These are phyloP conservation scores for Drosophila suzukii DNA, from an alignment of 1,140 invertebrate genomes.

Conservation along the genomic window DNA sequence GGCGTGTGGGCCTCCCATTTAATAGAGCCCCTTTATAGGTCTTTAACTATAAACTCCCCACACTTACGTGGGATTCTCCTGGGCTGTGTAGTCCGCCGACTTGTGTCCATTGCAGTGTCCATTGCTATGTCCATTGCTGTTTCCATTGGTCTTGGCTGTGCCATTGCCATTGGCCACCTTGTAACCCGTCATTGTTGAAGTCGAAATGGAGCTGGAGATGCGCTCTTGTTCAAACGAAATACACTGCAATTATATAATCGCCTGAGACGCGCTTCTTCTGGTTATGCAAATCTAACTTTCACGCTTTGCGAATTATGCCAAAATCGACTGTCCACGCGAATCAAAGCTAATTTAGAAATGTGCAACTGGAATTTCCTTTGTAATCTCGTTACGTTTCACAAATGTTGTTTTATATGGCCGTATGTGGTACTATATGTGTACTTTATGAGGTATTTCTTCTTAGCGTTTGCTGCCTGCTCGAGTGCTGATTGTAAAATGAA, in stretches of 20 bases:
- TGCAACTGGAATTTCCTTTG: conserved; percentile 35
- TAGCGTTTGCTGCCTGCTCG: conserved; percentile 45
- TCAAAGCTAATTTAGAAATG: conserved; percentile 53
- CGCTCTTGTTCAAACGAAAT: conserved; percentile 13
- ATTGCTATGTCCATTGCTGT: conserved; percentile 26
- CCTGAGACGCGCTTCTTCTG: conserved; percentile 21
- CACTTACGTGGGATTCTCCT: conserved; percentile 69
- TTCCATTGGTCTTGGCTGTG: conserved; percentile 30
- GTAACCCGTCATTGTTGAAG: conserved; percentile 64
- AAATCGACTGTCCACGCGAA: conserved; percentile 26
- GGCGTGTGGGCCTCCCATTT: conserved; percentile 25
- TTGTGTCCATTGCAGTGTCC: conserved; percentile 40
- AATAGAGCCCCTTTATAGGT: neutral
- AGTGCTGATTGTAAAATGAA: conserved; percentile 58
- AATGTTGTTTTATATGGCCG: conserved; percentile 21
- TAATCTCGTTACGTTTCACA: conserved; percentile 56
- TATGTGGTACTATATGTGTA: conserved; percentile 6
- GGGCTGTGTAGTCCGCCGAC: conserved; percentile 52
- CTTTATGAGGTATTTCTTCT: conserved; percentile 6
- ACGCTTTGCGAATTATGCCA: conserved; percentile 29
- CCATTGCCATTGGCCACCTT: conserved; percentile 60
- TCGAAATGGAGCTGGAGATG: conserved; percentile 8
- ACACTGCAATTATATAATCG: conserved; percentile 51
- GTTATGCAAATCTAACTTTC: conserved; percentile 52
- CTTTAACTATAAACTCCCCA: neutral